A percentile compares a stretch with the other conserved stretches of the same genome.
Conservation (phyloP, 2,113 vertebrate genomes). For the Chloropsis cyanopogon region DNA sequence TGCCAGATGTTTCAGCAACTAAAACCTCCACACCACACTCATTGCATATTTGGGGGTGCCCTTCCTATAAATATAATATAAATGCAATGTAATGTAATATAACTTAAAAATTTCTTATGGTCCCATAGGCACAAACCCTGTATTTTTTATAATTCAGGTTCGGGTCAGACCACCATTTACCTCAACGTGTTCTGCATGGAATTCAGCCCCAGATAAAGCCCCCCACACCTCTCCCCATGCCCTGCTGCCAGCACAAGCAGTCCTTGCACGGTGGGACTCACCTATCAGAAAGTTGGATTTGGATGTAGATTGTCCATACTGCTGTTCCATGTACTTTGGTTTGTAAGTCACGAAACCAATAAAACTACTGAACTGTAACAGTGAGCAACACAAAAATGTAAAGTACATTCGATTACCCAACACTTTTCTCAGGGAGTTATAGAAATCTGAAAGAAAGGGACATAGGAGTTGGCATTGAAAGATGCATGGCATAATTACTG, state of each 20-base stretch:
- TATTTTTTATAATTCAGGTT: background rate
- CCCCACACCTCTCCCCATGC: background rate
- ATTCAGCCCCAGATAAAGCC: background rate
- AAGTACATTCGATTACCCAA: conserved; percentile 80
- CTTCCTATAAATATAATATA: background rate
- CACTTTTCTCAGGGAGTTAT: conserved; percentile 79
- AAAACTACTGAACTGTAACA: conserved; percentile 78
- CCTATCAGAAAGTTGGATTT: conserved; percentile 86
- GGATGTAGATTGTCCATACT: conserved; percentile 83
- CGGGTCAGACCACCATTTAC: background rate
- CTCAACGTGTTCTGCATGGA: background rate
- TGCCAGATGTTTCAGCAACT: background rate
- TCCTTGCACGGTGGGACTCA: conserved; percentile 45
- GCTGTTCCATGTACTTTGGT: conserved; percentile 92
- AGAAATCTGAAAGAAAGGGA: conserved; percentile 77
- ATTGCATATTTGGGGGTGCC: background rate
- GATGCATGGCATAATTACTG: background rate
- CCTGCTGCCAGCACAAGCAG: background rate
- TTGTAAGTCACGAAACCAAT: conserved; percentile 83
- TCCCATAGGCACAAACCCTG: background rate
- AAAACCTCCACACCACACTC: background rate
- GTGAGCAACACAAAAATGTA: conserved; percentile 63
- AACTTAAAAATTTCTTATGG: background rate
- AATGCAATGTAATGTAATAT: background rate
- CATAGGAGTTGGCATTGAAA: background rate